Percentiles rank a stretch among this genome's conserved stretches.
Evolutionary conservation across 1,140 invertebrate species (phyloP).

Genomic region (Drosophila funebris): DNA sequence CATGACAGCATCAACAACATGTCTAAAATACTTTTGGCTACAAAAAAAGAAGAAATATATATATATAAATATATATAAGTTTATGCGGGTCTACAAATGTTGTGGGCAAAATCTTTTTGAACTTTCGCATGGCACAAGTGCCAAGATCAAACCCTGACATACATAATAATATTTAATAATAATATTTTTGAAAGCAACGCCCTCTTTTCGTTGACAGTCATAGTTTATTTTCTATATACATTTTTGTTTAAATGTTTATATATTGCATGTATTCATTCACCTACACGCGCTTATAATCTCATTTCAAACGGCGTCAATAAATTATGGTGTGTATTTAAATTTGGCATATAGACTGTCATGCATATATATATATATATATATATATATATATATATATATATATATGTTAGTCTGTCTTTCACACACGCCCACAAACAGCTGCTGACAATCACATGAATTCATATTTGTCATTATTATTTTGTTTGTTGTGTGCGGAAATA

Average conservation of each 20-base stretch:
- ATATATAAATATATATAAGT: neutral
- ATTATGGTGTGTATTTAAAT: conserved; percentile 50
- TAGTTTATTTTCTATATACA: conserved; percentile 32
- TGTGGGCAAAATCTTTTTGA: conserved; percentile 77
- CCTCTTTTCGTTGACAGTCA: conserved; percentile 56
- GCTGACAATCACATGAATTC: conserved; percentile 57
- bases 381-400: conserved; percentile 8
- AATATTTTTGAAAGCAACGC: conserved; percentile 55
- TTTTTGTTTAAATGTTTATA: conserved; percentile 19
- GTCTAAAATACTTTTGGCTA: conserved; percentile 65
- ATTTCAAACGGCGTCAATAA: conserved; percentile 72
- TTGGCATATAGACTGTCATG: conserved; percentile 48
- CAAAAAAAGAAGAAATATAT: conserved; percentile 2
- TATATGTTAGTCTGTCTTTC: conserved; percentile 40
- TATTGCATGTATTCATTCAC: conserved; percentile 38
- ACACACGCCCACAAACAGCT: conserved; percentile 64
- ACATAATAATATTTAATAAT: conserved; percentile 57
- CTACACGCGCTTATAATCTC: conserved; percentile 75
- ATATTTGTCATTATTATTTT: conserved; percentile 13
- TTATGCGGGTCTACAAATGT: conserved; percentile 32
- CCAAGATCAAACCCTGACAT: conserved; percentile 78
- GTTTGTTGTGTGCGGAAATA: conserved; percentile 40
- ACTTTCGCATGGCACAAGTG: conserved; percentile 76
- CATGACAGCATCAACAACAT: conserved; percentile 68
- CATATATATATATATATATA: conserved; percentile 10